These are phyloP conservation scores for Myripristis jacobus DNA, from an alignment of 2,797 vertebrate genomes.

Conservation along the genomic window DNA sequence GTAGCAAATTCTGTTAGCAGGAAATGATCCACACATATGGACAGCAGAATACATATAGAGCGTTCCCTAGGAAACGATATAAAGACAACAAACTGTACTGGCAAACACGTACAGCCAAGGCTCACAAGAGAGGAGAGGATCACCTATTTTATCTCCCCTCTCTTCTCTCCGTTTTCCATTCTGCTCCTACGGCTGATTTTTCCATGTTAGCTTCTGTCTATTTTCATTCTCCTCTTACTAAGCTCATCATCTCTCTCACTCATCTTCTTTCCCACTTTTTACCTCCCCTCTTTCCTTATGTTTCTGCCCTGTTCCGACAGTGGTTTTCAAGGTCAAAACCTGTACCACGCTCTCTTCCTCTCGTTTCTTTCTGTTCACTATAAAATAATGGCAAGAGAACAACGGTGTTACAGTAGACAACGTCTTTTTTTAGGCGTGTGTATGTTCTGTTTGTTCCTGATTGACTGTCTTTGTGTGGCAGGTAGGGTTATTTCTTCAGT, in stretches of 20 bases:
- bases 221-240: conserved; percentile 55
- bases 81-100: conserved; percentile 88
- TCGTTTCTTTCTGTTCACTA: conserved; percentile 47
- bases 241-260: conserved; percentile 31
- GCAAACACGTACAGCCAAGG: conserved; percentile 89
- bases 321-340: conserved; percentile 50
- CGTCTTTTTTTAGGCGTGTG: conserved; percentile 53
- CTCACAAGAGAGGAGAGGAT: conserved; percentile 53
- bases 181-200: conserved; percentile 38
- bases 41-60: conserved; percentile 89
- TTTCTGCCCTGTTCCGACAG: conserved; percentile 46
- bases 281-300: conserved; percentile 45
- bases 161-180: conserved; percentile 60
- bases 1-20: conserved; percentile 86
- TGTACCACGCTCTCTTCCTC: conserved; percentile 17
- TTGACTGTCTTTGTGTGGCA: conserved; percentile 41
- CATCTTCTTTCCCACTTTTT: conserved; percentile 36
- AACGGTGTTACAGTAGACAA: conserved; percentile 53
- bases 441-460: conserved; percentile 63
- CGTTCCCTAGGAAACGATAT: conserved; percentile 97
- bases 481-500: conserved; percentile 33
- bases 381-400: conserved; percentile 67
- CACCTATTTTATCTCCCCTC: conserved; percentile 32
- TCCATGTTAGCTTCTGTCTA: conserved; percentile 61
- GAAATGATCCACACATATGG: conserved; percentile 95